Conservation (phyloP, 2,113 vertebrate species). For the Jaculus jaculus region DNA sequence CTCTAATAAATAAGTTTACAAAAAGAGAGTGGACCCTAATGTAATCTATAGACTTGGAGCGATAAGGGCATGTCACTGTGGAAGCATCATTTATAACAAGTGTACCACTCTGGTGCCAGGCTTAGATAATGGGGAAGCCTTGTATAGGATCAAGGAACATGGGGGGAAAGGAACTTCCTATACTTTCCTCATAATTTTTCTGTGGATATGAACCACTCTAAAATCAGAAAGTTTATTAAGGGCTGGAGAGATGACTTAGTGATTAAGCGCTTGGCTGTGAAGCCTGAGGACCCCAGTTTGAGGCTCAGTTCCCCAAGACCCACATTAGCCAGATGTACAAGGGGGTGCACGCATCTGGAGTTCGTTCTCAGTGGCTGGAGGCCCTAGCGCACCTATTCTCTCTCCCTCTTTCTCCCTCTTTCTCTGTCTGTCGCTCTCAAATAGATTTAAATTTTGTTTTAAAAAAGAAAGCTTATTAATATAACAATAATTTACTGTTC, state of each 20-base stretch:
- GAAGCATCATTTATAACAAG: background rate
- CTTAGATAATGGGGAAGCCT: rapidly evolving
- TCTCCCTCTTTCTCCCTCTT: too few relatives aligned
- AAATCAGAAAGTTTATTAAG: background rate
- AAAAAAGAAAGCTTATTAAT: background rate
- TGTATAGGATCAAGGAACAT: rapidly evolving
- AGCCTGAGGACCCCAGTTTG: too few relatives aligned
- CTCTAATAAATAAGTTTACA: too few relatives aligned
- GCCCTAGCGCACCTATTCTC: too few relatives aligned
- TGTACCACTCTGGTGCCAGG: background rate
- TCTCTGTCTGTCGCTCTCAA: too few relatives aligned
- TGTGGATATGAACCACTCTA: background rate
- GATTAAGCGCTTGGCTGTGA: too few relatives aligned
- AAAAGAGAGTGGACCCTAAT: background rate
- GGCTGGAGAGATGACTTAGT: too few relatives aligned
- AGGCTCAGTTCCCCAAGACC: too few relatives aligned
- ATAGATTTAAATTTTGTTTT: too few relatives aligned
- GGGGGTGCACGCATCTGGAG: too few relatives aligned
- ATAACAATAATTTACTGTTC: background rate
- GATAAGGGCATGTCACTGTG: background rate
- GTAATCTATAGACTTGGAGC: background rate
- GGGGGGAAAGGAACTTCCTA: background rate
- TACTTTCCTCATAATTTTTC: background rate
- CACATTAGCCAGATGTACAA: too few relatives aligned
- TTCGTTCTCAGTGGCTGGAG: too few relatives aligned